Evolutionary conservation across 2,797 vertebrate species (phyloP), one percentile per base, ranked within the genome.

Genomic region (Hephaestus fuliginosus): DNA sequence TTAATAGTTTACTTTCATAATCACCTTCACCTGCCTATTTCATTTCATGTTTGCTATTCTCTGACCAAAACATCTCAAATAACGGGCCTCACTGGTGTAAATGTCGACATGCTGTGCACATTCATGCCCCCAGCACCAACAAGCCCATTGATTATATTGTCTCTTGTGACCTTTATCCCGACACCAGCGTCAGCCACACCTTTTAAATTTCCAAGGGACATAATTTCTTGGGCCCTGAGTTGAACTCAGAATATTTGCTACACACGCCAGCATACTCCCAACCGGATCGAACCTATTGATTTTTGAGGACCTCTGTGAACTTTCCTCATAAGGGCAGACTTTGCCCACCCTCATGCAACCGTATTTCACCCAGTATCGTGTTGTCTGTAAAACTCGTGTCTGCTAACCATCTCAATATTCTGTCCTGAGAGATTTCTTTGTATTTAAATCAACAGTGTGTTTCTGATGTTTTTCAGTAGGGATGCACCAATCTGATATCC

Each of bases 111-210:
- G 10, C 20, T 1, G 0, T 30, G 17, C 44, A 74, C 22, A 62
- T 22, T 48, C 52, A 12, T 78, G 53, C 3, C 28, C 43, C 30
- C 5, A 12, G 7, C 2, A 46, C 17, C 43, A 62, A n/a, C 28
- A 46, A 25, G 22, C 18, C 25, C 3, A 56, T 44, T 65, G 76
- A 46, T 68, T 39, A 8, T 6, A 4, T 14, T 66, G 43, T 51
- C 60, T 12, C 3, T n/a, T 25, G 3, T 36, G 67, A 78, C 74
- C 64, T 78, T 60, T 81, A 60, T 33, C 62, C 51, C 28, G 7
- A 5, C 55, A 41, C 57, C 51, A 22, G 15, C 49, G 39, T 41
- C 57, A 48, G 22, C 46, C 44, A 25, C 48, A 48, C 70, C 44
- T 15, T 33, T 39, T 30, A 48, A 10, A 58, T 52, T 52, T 58